Conservation (phyloP, 2,888 invertebrate genomes). For the Nomada fabriciana region DNA sequence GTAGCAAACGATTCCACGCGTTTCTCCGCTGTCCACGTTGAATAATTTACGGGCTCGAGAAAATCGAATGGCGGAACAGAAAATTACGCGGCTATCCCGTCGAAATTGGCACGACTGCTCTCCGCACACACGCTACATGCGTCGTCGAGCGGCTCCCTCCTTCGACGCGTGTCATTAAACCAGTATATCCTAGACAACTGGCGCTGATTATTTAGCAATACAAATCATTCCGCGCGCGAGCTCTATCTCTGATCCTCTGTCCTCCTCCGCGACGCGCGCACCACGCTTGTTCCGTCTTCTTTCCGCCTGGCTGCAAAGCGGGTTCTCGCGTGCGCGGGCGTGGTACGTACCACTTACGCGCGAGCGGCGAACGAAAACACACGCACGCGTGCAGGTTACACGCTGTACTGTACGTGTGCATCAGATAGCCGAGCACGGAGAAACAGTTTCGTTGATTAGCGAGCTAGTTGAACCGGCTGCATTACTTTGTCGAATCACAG, state of each 20-base stretch:
- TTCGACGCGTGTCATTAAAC: conserved; percentile 77
- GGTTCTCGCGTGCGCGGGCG: conserved; percentile 81
- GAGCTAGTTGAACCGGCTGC: conserved; percentile 71
- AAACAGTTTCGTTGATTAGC: conserved; percentile 75
- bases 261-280: not conserved
- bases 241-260: conserved; percentile 35
- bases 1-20: conserved; percentile 10
- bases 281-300: conserved; percentile 30
- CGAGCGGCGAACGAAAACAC: conserved; percentile 53
- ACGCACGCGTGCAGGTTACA: conserved; percentile 20
- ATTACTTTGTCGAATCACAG: conserved; percentile 73
- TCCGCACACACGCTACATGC: conserved; percentile 24
- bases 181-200: conserved; percentile 80
- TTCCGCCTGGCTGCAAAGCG: conserved; percentile 55
- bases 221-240: conserved; percentile 79
- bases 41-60: conserved; percentile 54
- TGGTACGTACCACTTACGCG: conserved; percentile 75
- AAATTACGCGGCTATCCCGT: conserved; percentile 60
- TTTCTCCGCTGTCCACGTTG: conserved; percentile 40
- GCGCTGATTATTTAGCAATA: conserved; percentile 83
- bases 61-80: conserved; percentile 53
- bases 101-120: conserved; percentile 61
- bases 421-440: conserved; percentile 66
- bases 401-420: conserved; percentile 54
- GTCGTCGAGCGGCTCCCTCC: conserved; percentile 67